A percentile compares a stretch with the other conserved stretches of the same genome.
Conservation (phyloP, 2,888 invertebrate species). For the Platycheirus albimanus region DNA sequence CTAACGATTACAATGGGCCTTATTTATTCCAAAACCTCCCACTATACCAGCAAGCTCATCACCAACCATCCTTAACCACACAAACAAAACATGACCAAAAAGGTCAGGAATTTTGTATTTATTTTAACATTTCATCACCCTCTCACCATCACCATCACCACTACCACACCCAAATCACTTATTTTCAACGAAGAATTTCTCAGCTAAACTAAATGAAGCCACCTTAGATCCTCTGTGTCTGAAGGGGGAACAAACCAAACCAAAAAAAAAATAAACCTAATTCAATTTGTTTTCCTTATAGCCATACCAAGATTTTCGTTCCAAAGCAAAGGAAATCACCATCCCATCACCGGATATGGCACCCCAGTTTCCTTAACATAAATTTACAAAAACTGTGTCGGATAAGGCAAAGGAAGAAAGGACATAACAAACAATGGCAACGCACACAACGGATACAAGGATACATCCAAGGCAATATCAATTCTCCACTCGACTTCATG, state of each 20-base stretch:
- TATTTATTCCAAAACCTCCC: too few relatives aligned
- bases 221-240: neutral
- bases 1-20: conserved; percentile 9
- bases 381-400: conserved; percentile 55
- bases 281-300: conserved; percentile 64
- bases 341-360: conserved; percentile 47
- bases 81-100: neutral
- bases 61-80: neutral
- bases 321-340: conserved; percentile 35
- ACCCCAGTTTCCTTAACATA: conserved; percentile 53
- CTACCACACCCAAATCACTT: conserved; percentile 6
- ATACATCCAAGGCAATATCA: conserved; percentile 55
- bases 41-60: neutral
- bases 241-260: neutral
- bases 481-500: conserved; percentile 41
- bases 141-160: too few relatives aligned
- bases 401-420: conserved; percentile 20
- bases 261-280: conserved; percentile 15
- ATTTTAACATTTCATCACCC: conserved; percentile 7
- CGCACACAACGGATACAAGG: conserved; percentile 19
- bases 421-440: conserved; percentile 32
- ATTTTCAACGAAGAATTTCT: neutral
- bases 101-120: conserved; percentile 17
- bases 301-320: conserved; percentile 30
- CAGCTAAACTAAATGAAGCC: neutral